Conservation (phyloP, 2,113 vertebrate species). For the Dromiciops gliroides region DNA sequence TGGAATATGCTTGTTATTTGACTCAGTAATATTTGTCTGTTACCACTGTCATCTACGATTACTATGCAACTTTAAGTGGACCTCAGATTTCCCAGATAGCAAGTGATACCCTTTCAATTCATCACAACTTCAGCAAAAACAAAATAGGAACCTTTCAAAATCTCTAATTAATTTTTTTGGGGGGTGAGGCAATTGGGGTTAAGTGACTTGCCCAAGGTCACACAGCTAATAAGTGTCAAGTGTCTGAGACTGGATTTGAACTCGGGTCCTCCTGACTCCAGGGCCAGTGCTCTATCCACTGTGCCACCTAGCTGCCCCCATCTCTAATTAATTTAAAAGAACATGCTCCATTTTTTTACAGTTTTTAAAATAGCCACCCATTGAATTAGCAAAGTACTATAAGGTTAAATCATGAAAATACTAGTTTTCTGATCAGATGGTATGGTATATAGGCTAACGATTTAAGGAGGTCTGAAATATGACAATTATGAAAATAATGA, state of each 20-base stretch:
- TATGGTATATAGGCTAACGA: constrained; percentile 43
- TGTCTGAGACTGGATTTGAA: too few relatives aligned
- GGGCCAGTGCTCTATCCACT: too few relatives aligned
- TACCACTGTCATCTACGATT: background rate
- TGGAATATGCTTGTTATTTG: background rate
- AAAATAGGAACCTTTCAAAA: constrained; percentile 60
- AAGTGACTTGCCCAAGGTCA: too few relatives aligned
- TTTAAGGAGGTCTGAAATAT: constrained; percentile 28
- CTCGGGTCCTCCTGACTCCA: too few relatives aligned
- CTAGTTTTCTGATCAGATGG: constrained; percentile 64
- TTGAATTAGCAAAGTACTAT: constrained; percentile 72
- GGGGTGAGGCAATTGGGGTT: too few relatives aligned
- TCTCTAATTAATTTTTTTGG: constrained; percentile 71
- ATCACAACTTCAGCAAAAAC: constrained; percentile 68
- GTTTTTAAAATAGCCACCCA: constrained; percentile 82
- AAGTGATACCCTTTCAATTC: constrained; percentile 50
- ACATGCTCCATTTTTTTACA: constrained; percentile 77
- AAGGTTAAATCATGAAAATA: constrained; percentile 67
- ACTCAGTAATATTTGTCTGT: background rate
- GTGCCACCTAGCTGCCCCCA: too few relatives aligned
- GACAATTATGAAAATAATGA: constrained; percentile 24
- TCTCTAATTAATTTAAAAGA: constrained; percentile 75
- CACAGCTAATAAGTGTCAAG: too few relatives aligned
- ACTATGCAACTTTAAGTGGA: constrained; percentile 13
- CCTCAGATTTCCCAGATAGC: constrained; percentile 40